Percentiles rank a stretch among this genome's conserved stretches.
phyloP scores from a whole-genome alignment of 2,797 vertebrate genomes.

The Neosilurus hyrtlii region DNA sequence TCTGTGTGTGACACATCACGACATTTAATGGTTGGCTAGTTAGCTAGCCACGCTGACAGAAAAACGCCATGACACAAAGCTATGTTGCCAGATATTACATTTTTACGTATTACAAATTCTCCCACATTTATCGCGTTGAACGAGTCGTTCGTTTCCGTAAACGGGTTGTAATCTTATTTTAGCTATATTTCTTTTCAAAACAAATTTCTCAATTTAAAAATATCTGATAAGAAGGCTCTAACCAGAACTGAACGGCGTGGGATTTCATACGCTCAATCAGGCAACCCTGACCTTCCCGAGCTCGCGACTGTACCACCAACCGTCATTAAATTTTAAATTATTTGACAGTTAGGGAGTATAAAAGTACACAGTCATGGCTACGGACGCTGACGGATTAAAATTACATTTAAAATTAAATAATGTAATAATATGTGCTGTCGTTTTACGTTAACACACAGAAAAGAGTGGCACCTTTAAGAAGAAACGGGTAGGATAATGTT shows the following conservation, averaged over 20 bases:
- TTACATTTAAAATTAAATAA: not conserved
- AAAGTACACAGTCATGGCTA: not conserved
- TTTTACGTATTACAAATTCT: accelerated
- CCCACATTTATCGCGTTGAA: not conserved
- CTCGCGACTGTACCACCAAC: not conserved
- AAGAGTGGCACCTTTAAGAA: not conserved
- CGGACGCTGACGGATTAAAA: not conserved
- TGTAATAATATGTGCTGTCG: too few species aligned
- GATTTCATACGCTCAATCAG: accelerated
- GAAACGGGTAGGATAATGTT: too few species aligned
- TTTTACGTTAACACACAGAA: not conserved
- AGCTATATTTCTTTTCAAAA: too few species aligned
- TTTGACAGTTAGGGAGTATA: not conserved
- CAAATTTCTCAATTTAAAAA: too few species aligned
- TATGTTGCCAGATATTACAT: not conserved
- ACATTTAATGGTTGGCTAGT: not conserved
- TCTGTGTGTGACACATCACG: not conserved
- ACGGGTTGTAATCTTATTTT: too few species aligned
- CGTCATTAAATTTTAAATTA: not conserved
- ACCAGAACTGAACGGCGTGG: not conserved
- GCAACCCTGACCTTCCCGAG: not conserved
- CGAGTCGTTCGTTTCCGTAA: accelerated
- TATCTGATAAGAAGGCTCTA: too few species aligned
- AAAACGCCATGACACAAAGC: slow-evolving; percentile 10
- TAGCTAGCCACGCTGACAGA: not conserved